Percentiles rank a stretch among this genome's conserved stretches.
phyloP scores from a whole-genome alignment of 2,888 invertebrate species.

The Erynnis tages region DNA sequence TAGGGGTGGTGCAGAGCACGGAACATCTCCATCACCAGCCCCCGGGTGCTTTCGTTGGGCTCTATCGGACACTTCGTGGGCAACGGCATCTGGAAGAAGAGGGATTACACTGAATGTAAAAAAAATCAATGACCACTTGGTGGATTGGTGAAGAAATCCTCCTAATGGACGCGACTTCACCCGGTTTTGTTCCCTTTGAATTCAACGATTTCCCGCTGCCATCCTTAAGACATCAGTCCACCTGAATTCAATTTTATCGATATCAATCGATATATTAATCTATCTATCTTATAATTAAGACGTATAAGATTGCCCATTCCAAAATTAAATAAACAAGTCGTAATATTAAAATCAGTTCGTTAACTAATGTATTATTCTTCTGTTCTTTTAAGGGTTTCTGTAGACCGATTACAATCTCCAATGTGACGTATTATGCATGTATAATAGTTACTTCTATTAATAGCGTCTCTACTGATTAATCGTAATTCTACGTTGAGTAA shows the following conservation, averaged over 20 bases:
- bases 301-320: not conserved
- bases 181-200: no score
- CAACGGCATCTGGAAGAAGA: constrained; percentile 70
- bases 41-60: constrained; percentile 84
- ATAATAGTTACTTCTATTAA: not conserved
- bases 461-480: not conserved
- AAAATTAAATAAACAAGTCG: not conserved
- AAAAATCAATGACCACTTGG: no score
- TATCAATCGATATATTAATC: no score
- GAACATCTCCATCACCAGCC: constrained; percentile 89
- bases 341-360: not conserved
- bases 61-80: constrained; percentile 85
- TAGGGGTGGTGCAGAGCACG: constrained; percentile 95
- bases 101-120: not conserved
- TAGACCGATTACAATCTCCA: not conserved
- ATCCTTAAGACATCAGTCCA: no score
- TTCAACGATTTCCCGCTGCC: no score
- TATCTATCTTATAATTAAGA: not conserved
- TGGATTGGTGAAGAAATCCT: no score
- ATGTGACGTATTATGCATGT: not conserved
- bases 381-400: not conserved
- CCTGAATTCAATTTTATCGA: no score
- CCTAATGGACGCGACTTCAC: no score
- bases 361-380: not conserved
- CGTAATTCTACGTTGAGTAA: no score